Conservation (phyloP, 2,888 invertebrate genomes). For the Cheilosia pagana region DNA sequence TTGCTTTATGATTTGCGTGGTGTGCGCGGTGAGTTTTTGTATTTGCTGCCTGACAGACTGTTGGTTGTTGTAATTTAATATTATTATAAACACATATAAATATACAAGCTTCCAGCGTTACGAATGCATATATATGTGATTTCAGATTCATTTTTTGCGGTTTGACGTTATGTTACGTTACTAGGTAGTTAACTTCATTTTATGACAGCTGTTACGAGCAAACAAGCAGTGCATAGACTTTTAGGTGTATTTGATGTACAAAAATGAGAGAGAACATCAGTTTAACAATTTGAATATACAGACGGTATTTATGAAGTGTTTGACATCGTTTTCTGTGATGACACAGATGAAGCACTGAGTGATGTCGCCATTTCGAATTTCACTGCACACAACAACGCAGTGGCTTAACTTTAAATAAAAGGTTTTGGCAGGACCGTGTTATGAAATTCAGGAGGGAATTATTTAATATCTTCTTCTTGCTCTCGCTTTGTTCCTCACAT, state of each 20-base stretch:
- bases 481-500: no score
- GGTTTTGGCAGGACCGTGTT: no score
- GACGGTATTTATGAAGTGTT: no score
- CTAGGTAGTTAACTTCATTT: slow-evolving; percentile 23
- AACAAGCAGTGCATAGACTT: slow-evolving; percentile 6
- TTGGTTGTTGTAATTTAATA: slow-evolving; percentile 38
- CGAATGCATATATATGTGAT: slow-evolving; percentile 18
- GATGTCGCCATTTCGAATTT: no score
- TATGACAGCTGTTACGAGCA: slow-evolving; percentile 10
- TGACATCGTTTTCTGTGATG: no score
- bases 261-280: neutral
- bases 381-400: no score
- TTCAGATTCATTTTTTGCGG: slow-evolving; percentile 13
- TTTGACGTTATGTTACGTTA: slow-evolving; percentile 13
- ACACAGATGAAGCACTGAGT: no score
- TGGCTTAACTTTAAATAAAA: no score
- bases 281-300: no score
- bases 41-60: neutral
- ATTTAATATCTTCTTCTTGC: no score
- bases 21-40: slow-evolving; percentile 2
- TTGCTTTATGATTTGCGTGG: slow-evolving; percentile 30
- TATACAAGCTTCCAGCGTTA: slow-evolving; percentile 31
- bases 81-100: no score
- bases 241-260: neutral
- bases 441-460: no score